Base-by-base conservation (phyloP, 2,888 invertebrate genomes). In the Drosophila yooni region DNA sequence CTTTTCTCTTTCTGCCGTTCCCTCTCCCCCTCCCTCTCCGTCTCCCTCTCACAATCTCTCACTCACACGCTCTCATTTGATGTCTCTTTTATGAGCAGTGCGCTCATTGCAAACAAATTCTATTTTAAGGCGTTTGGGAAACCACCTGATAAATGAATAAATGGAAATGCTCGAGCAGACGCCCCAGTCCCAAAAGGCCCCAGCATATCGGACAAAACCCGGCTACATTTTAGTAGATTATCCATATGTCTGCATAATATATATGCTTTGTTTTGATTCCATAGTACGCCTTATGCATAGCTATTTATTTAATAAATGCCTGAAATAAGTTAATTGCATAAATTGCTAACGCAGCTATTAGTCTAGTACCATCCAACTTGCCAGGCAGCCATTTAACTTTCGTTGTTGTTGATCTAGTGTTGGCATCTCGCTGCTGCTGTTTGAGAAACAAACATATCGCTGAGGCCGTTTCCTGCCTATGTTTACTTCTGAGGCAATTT, bases 61-160 rank as follows among this genome's bases (percentile, higher is more conserved):
- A 46, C 7, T 46, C 25, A 15, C 21, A 46, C 15, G 25, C 13
- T 43, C 25, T 51, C 38, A 60, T 21, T 29, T 25, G 25, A n/a
- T n/a, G n/a, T 56, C 62, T 74, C 43, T 33, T 40, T 43, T 48
- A 25, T 43, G 46, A 54, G 71, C 60, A 10, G 25, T 68, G 63
- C 59, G 72, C 88, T 82, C 79, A 83, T 78, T 83, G 79, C 81
- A 89, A 87, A 83, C 72, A 83, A 75, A 62, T 34, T 63, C 82
- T 89, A 87, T 85, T 83, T 88, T 75, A 82, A 88, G 88, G 72
- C 75, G 52, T 78, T 82, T 78, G 78, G 83, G 89, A 89, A 88
- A 88, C 88, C 88, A 88, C 89, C 88, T 88, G 88, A 88, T 88
- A 88, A 89, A 78, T 34, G 64, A 58, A 66, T 43, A 72, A 67